Conservation (phyloP, 2,797 vertebrate species). For the Austrolebias charrua region DNA sequence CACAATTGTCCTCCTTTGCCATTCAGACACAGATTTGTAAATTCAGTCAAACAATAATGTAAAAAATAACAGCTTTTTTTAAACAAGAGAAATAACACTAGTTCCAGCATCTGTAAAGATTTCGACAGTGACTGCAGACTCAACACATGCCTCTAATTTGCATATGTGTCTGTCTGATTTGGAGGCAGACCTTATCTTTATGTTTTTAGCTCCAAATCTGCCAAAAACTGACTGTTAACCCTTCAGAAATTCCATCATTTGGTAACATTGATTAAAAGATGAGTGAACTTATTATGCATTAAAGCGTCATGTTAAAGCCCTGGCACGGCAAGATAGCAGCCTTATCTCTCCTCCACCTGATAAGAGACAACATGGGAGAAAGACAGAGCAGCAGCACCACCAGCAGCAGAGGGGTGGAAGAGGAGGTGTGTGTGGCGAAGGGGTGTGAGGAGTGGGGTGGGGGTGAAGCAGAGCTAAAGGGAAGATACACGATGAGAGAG, state of each 20-base stretch:
- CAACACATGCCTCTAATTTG: constrained; percentile 49
- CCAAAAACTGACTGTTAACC: constrained; percentile 70
- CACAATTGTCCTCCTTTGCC: too few species aligned
- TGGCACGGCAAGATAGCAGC: constrained; percentile 79
- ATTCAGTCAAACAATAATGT: not conserved
- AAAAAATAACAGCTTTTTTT: not conserved
- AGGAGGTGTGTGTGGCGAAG: constrained; percentile 12
- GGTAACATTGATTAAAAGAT: constrained; percentile 77
- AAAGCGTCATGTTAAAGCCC: constrained; percentile 79
- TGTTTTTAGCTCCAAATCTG: constrained; percentile 63
- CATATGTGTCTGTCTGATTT: constrained; percentile 62
- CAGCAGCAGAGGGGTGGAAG: constrained; percentile 14
- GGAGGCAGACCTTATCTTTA: constrained; percentile 61
- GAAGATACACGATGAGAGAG: constrained; percentile 54
- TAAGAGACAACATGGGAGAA: constrained; percentile 77
- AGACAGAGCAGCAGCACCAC: constrained; percentile 42
- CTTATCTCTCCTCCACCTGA: constrained; percentile 80
- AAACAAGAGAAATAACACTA: not conserved
- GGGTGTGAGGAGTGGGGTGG: not conserved
- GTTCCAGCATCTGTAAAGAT: constrained; percentile 26
- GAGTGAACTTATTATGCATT: constrained; percentile 83
- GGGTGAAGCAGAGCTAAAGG: constrained; percentile 42
- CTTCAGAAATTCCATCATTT: constrained; percentile 77
- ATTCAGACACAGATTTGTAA: too few species aligned
- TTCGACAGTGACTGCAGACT: constrained; percentile 39